Percentiles rank a stretch among this genome's conserved stretches.
Conservation (phyloP, 2,797 vertebrate species). For the Microctenopoma stevenorrisi region DNA sequence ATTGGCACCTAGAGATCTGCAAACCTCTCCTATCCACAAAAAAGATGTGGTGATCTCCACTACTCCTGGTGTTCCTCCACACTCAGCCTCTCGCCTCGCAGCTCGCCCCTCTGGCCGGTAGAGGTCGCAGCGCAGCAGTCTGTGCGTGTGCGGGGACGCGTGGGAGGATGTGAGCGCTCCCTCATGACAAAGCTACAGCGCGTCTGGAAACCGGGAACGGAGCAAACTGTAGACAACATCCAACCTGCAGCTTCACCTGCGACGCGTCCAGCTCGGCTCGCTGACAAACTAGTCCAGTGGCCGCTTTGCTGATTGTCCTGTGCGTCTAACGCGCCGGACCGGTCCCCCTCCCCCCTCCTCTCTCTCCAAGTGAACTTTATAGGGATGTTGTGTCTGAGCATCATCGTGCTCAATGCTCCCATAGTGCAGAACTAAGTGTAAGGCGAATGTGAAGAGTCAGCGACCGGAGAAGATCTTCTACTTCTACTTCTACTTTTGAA, state of each 20-base stretch:
- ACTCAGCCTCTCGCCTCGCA: conserved; percentile 10
- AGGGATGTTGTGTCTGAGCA: conserved; percentile 73
- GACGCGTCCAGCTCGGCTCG: conserved; percentile 17
- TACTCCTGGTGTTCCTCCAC: background rate
- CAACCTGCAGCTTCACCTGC: conserved; percentile 33
- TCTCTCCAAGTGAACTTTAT: conserved; percentile 72
- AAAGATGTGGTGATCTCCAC: background rate
- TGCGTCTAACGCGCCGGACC: conserved; percentile 4
- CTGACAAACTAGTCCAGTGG: conserved; percentile 40
- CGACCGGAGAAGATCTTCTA: conserved; percentile 65
- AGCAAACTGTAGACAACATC: conserved; percentile 48
- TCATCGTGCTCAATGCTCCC: conserved; percentile 57
- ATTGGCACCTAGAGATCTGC: no score
- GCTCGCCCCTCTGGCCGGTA: conserved; percentile 71
- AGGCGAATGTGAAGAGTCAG: conserved; percentile 72
- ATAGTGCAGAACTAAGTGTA: conserved; percentile 58
- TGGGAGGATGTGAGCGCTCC: conserved; percentile 75
- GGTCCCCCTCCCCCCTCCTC: background rate
- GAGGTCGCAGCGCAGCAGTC: conserved; percentile 82
- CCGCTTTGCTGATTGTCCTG: conserved; percentile 22
- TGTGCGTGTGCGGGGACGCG: conserved; percentile 49
- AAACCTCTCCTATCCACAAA: background rate
- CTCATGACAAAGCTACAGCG: conserved; percentile 78
- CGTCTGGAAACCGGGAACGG: conserved; percentile 72
- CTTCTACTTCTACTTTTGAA: conserved; percentile 75